Evolutionary conservation across 2,113 vertebrate genomes (phyloP), one percentile per base, ranked within the genome.

Genomic region (Struthidea cinerea): DNA sequence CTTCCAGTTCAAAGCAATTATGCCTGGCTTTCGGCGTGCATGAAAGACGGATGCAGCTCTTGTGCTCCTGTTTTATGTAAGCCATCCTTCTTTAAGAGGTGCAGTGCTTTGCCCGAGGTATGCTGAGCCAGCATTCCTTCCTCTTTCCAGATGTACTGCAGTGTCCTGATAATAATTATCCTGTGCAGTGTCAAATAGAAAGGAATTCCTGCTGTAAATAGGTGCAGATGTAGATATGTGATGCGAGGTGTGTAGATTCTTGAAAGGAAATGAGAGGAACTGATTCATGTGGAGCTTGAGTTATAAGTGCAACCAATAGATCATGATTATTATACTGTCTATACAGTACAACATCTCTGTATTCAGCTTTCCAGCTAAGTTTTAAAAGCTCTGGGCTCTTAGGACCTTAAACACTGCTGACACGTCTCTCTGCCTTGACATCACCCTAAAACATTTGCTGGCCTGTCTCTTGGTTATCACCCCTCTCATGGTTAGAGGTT

Each of bases 141-240:
- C 9, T 53, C 63, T 90, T 89, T 95, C 84, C 70, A 74, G 68
- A 86, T 33, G 50, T 55, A 77, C 74, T 84, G 53, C 59, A 53
- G 60, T 60, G 41, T 84, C 57, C 53, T 67, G 73, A 63, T 56
- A 73, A 70, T 90, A 80, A 87, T 84, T 82, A 52, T 60, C 87
- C 82, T 92, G 78, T 52, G 55, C 68, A 83, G 9, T 70, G 86
- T 93, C 67, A 94, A 89, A 67, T 24, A 39, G 52, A 42, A 77
- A 68, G 59, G 53, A 93, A 92, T 90, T 88, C 47, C 80, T 90
- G 75, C 67, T 94, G 46, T 74, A 76, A 92, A 87, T 46, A 87
- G 63, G 53, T 88, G 49, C 32, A 81, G 73, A 52, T 84, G 77
- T 46, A 78, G 46, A 3, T 76, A 20, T 32, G 57, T 80, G 75